These are phyloP conservation scores for Leptobrachium ailaonicum DNA, from an alignment of 2,113 vertebrate species.

Conservation along the genomic window DNA sequence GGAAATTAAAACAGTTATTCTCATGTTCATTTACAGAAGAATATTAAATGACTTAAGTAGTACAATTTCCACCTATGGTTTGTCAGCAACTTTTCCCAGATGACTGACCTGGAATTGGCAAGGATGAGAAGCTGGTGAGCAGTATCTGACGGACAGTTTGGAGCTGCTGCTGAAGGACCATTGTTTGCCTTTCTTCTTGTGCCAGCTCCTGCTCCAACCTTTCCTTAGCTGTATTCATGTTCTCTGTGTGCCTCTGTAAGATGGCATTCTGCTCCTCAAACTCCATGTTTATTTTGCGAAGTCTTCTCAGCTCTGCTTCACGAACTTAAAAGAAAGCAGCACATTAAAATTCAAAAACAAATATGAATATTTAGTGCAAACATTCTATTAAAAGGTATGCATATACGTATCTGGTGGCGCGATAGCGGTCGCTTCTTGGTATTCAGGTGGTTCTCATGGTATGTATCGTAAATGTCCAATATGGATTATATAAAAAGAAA, in stretches of 20 bases:
- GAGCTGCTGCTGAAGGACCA: conserved; percentile 88
- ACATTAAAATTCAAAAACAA: not conserved
- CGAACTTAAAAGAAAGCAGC: conserved; percentile 70
- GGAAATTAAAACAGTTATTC: too few relatives aligned
- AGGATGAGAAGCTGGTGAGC: conserved; percentile 81
- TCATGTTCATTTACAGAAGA: too few relatives aligned
- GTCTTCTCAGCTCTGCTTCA: conserved; percentile 89
- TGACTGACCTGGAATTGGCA: conserved; percentile 86
- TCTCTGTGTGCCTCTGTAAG: conserved; percentile 92
- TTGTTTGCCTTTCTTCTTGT: conserved; percentile 86
- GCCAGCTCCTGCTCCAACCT: conserved; percentile 91
- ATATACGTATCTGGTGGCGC: too few relatives aligned
- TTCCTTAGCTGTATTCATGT: conserved; percentile 94
- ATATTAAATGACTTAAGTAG: too few relatives aligned
- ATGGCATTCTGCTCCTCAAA: conserved; percentile 95
- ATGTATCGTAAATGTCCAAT: too few relatives aligned
- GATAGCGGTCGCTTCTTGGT: too few relatives aligned
- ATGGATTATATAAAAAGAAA: too few relatives aligned
- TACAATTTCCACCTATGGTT: too few relatives aligned
- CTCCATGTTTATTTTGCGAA: conserved; percentile 93
- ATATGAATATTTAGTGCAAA: too few relatives aligned
- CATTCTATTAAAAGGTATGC: too few relatives aligned
- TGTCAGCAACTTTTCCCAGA: too few relatives aligned
- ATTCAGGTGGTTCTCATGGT: too few relatives aligned
- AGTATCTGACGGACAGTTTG: conserved; percentile 87